Conservation (phyloP, 2,888 invertebrate species). For the Xanthorhoe spadicearia region DNA sequence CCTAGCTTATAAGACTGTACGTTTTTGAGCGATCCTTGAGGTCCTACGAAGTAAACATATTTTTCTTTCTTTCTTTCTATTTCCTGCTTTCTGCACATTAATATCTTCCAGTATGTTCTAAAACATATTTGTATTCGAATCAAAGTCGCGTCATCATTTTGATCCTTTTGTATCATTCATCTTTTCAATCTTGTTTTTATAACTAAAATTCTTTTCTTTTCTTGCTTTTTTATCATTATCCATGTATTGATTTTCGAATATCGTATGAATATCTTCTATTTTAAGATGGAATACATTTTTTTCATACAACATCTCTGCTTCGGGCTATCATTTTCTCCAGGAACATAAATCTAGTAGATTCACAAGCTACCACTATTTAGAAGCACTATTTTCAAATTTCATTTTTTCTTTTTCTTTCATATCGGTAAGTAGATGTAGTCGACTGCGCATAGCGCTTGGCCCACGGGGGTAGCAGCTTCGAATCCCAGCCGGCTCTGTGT, state of each 20-base stretch:
- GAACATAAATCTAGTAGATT: background rate
- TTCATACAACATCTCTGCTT: background rate
- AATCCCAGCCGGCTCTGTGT: slow-evolving; percentile 15
- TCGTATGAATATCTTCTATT: background rate
- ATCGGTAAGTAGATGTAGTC: slow-evolving; percentile 9
- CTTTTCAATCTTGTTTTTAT: no score
- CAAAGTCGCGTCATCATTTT: no score
- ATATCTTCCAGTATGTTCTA: no score
- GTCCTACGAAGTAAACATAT: no score
- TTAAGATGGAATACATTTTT: background rate
- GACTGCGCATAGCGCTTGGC: slow-evolving; percentile 10
- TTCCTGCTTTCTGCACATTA: no score
- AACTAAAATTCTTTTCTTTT: no score
- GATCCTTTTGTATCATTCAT: no score
- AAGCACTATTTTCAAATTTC: slow-evolving; percentile 1
- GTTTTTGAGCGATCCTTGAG: no score
- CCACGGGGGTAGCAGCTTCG: slow-evolving; percentile 17
- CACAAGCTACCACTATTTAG: background rate
- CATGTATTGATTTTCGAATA: background rate
- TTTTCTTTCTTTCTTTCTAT: no score
- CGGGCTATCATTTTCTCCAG: background rate
- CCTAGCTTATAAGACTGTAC: no score
- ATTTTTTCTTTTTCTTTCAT: background rate
- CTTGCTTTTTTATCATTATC: no score
- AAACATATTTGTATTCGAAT: no score